Conservation (phyloP, 1,140 invertebrate species). For the Myzus persicae region DNA sequence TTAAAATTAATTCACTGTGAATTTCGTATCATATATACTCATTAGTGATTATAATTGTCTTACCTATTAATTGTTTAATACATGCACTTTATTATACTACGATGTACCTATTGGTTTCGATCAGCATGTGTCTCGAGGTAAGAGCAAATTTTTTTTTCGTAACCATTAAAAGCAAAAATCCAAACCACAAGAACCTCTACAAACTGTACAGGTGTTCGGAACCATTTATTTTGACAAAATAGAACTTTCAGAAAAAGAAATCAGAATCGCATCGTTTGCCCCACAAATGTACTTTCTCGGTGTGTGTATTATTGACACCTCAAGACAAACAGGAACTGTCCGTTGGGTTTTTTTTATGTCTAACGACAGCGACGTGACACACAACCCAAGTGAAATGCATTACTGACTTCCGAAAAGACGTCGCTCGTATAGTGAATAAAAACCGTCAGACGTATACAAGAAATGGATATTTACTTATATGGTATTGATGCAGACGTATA, state of each 20-base stretch:
- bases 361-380: constrained; percentile 38
- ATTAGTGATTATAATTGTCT: neutral
- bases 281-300: constrained; percentile 15
- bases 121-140: too few relatives aligned
- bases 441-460: constrained; percentile 1
- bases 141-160: too few relatives aligned
- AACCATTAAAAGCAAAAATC: too few relatives aligned
- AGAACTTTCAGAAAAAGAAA: constrained; percentile 40
- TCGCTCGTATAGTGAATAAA: neutral
- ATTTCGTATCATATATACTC: neutral
- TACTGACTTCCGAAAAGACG: constrained; percentile 25
- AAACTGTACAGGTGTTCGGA: neutral
- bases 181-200: neutral
- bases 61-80: neutral
- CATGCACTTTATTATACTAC: neutral
- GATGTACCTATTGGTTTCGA: neutral
- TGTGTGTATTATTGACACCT: constrained; percentile 45
- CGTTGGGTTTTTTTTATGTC: neutral
- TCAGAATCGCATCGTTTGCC: neutral
- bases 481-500: neutral
- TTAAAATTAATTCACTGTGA: neutral
- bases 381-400: constrained; percentile 40
- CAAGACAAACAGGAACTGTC: constrained; percentile 39
- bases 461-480: constrained; percentile 41
- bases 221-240: neutral